phyloP scores from a whole-genome alignment of 1,140 invertebrate genomes.

The Habropoda laboriosa region DNA sequence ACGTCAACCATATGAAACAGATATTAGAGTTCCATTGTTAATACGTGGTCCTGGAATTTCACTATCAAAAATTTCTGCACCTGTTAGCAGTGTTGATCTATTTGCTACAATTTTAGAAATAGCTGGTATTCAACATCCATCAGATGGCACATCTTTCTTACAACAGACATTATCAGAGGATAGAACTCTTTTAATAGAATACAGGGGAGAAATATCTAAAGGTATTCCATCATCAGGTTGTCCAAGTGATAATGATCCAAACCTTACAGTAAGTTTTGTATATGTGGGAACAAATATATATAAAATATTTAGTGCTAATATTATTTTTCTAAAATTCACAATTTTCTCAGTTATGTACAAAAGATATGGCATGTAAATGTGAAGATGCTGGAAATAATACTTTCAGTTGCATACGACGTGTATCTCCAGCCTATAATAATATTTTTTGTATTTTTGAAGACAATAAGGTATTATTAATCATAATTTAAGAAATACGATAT shows the following conservation, averaged over 20 bases:
- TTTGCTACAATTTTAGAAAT: slow-evolving; percentile 90
- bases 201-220: slow-evolving; percentile 87
- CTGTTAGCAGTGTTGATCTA: slow-evolving; percentile 90
- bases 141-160: slow-evolving; percentile 78
- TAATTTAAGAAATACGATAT: background rate
- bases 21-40: slow-evolving; percentile 91
- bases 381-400: slow-evolving; percentile 93
- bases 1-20: slow-evolving; percentile 93
- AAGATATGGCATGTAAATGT: slow-evolving; percentile 89
- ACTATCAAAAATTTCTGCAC: slow-evolving; percentile 79
- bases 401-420: slow-evolving; percentile 87
- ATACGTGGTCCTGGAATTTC: slow-evolving; percentile 88
- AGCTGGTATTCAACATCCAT: slow-evolving; percentile 81
- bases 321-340: background rate
- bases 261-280: slow-evolving; percentile 82
- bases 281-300: background rate
- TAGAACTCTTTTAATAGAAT: slow-evolving; percentile 88
- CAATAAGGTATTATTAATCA: slow-evolving; percentile 82
- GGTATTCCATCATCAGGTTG: slow-evolving; percentile 82
- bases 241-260: slow-evolving; percentile 81
- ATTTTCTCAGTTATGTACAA: slow-evolving; percentile 84
- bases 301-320: background rate
- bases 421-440: slow-evolving; percentile 83
- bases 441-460: slow-evolving; percentile 91
- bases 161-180: slow-evolving; percentile 65